Evolutionary conservation across 2,888 invertebrate species (phyloP).

Genomic region (Rhodophaea formosa): DNA sequence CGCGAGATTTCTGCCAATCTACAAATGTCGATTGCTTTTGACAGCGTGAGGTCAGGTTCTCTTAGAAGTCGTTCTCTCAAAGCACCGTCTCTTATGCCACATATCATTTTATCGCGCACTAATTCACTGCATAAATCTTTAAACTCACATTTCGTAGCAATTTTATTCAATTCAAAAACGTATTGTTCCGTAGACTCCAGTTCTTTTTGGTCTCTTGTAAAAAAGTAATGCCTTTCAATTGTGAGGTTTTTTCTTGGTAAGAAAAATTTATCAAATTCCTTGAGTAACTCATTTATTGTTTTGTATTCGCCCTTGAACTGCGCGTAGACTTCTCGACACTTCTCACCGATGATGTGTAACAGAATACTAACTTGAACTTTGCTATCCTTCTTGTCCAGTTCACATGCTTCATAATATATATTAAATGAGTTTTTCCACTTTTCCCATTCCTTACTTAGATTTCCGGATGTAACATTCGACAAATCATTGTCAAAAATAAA

Average conservation of each 20-base stretch:
- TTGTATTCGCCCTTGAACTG: too few relatives aligned
- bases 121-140: conserved; percentile 26
- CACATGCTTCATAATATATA: conserved; percentile 27
- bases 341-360: background rate
- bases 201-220: too few relatives aligned
- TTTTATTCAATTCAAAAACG: conserved; percentile 21
- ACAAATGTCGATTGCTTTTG: conserved; percentile 28
- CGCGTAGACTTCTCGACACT: too few relatives aligned
- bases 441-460: conserved; percentile 22
- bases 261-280: too few relatives aligned
- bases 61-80: conserved; percentile 24
- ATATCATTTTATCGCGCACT: conserved; percentile 29
- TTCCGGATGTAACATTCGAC: conserved; percentile 24
- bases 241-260: too few relatives aligned
- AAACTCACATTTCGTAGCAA: conserved; percentile 31
- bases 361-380: conserved; percentile 27
- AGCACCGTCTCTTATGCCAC: conserved; percentile 25
- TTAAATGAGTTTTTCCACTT: conserved; percentile 23
- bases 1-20: conserved; percentile 23
- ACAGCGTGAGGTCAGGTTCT: conserved; percentile 27
- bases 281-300: too few relatives aligned
- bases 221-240: too few relatives aligned
- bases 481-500: conserved; percentile 22
- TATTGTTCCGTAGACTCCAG: too few relatives aligned
- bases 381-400: conserved; percentile 18